Evolutionary conservation across 2,888 invertebrate genomes (phyloP).

Genomic region (Andrena chrysosceles): DNA sequence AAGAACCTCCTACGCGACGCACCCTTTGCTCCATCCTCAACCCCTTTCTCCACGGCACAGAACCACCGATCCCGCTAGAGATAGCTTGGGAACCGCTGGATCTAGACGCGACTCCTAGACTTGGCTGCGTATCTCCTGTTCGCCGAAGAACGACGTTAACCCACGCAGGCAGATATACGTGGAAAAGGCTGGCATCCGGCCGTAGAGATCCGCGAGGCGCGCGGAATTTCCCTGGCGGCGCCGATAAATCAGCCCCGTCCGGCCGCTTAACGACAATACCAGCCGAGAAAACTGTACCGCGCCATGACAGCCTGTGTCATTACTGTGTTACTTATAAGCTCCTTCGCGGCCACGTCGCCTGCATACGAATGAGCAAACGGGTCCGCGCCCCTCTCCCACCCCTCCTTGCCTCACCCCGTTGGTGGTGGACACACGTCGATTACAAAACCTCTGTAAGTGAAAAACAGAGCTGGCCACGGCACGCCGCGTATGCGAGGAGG

Average conservation of each 20-base stretch:
- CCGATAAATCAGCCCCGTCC: conserved; percentile 73
- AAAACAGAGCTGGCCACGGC: conserved; percentile 76
- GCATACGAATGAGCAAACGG: conserved; percentile 76
- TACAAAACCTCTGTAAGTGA: conserved; percentile 74
- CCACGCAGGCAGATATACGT: conserved; percentile 57
- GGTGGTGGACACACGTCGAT: conserved; percentile 62
- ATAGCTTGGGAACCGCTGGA: background rate
- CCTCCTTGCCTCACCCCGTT: background rate
- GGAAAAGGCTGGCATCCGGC: conserved; percentile 36
- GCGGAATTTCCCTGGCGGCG: conserved; percentile 75
- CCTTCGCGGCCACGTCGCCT: conserved; percentile 71
- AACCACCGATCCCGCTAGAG: background rate
- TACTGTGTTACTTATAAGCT: conserved; percentile 82
- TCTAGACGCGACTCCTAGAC: background rate
- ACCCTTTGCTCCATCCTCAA: background rate
- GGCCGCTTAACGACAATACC: conserved; percentile 76
- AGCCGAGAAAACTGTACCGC: conserved; percentile 78
- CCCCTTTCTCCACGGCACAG: background rate
- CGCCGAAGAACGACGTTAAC: conserved; percentile 33
- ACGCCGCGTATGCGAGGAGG: conserved; percentile 73
- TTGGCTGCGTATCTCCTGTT: conserved; percentile 2
- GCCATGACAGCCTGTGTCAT: conserved; percentile 81
- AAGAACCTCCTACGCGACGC: too few relatives aligned
- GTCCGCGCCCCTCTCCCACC: background rate
- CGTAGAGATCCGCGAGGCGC: conserved; percentile 37